phyloP scores from a whole-genome alignment of 2,113 vertebrate species.

The Calidris pugnax region DNA sequence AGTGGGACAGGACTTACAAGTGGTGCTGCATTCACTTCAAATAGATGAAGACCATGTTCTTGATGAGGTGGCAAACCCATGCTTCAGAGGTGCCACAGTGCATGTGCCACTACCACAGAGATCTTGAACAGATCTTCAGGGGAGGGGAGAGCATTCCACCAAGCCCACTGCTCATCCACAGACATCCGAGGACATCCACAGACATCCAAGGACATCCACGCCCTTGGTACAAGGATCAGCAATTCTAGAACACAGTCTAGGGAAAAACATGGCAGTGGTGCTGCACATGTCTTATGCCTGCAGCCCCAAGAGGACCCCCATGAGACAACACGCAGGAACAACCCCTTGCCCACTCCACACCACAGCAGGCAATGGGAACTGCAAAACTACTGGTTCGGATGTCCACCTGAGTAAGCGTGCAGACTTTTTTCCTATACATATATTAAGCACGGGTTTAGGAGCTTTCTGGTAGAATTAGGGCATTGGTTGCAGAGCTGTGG shows the following conservation, averaged over 20 bases:
- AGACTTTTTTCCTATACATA: not conserved
- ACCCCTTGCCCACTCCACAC: not conserved
- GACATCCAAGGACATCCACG: too few species aligned
- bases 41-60: not conserved
- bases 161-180: not conserved
- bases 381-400: not conserved
- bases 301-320: not conserved
- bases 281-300: not conserved
- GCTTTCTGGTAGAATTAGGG: not conserved
- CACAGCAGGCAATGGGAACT: not conserved
- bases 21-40: not conserved
- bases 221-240: not conserved
- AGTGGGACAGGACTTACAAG: not conserved
- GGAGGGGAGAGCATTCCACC: not conserved
- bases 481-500: not conserved
- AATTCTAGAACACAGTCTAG: not conserved
- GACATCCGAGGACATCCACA: not conserved
- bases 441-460: not conserved
- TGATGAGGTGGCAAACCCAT: not conserved
- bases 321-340: not conserved
- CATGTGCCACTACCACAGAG: not conserved
- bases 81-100: not conserved
- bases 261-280: not conserved
- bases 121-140: not conserved
- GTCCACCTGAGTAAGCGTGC: rapidly evolving